Evolutionary conservation across 2,797 vertebrate genomes (phyloP).

Genomic region (Helostoma temminkii): DNA sequence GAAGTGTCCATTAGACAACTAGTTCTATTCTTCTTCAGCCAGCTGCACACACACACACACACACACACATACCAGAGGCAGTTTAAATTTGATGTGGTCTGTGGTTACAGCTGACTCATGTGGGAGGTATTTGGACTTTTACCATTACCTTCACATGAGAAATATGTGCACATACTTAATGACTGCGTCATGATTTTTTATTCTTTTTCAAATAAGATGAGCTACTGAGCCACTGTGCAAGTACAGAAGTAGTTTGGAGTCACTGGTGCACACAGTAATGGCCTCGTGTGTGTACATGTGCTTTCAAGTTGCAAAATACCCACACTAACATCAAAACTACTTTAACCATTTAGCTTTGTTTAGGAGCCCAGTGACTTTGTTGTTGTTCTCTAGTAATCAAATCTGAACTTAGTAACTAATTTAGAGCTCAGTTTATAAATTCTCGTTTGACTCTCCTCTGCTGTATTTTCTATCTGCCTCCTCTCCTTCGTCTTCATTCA

Average conservation of each 20-base stretch:
- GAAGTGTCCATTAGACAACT: conserved; percentile 76
- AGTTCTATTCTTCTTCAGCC: conserved; percentile 78
- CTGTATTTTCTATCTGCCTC: conserved; percentile 10
- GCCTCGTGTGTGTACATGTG: neutral
- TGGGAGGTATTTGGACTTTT: neutral
- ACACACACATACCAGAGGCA: conserved; percentile 35
- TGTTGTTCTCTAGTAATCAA: conserved; percentile 35
- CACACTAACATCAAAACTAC: no score
- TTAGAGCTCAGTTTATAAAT: conserved; percentile 41
- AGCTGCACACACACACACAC: conserved; percentile 61
- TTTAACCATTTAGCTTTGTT: no score
- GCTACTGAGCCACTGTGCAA: no score
- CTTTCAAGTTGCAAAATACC: conserved; percentile 1
- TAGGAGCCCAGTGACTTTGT: neutral
- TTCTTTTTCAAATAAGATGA: no score
- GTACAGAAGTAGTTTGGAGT: no score
- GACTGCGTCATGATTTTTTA: no score
- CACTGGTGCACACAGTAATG: neutral
- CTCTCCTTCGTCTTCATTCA: no score
- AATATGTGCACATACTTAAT: no score
- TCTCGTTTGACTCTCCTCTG: conserved; percentile 16
- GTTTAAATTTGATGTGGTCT: conserved; percentile 40
- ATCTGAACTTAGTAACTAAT: conserved; percentile 43
- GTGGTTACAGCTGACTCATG: no score
- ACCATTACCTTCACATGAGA: neutral